Conservation (phyloP, 1,140 invertebrate species). For the Aplysia californica region DNA sequence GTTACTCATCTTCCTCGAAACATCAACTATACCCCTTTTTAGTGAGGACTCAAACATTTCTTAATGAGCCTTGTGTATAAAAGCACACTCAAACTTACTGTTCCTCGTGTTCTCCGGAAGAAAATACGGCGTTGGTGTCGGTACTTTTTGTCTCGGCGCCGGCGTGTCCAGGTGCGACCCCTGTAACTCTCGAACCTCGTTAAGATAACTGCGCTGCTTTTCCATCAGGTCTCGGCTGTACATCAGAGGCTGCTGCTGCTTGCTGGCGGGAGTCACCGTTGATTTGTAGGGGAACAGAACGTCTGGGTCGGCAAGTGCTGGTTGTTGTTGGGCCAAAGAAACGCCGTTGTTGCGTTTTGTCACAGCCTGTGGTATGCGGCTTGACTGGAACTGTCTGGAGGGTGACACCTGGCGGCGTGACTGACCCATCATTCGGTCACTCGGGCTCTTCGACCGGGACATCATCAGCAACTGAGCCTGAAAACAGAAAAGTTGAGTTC, state of each 20-base stretch:
- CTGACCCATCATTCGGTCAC: background rate
- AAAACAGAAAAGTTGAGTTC: background rate
- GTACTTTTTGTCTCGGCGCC: slow-evolving; percentile 37
- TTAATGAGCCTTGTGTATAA: too few relatives aligned
- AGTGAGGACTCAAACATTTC: too few relatives aligned
- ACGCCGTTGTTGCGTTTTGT: too few relatives aligned
- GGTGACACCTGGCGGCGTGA: background rate
- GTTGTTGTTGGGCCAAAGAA: too few relatives aligned
- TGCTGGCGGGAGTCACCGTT: background rate
- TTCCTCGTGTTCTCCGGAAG: slow-evolving; percentile 18
- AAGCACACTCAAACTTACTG: slow-evolving; percentile 11
- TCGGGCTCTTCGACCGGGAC: background rate
- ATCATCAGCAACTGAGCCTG: slow-evolving; percentile 22
- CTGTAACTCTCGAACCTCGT: slow-evolving; percentile 21
- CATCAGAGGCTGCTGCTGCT: background rate
- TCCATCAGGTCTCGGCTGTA: background rate
- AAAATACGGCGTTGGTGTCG: slow-evolving; percentile 37
- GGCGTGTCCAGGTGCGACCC: slow-evolving; percentile 41
- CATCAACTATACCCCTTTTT: too few relatives aligned
- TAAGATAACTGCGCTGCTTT: slow-evolving; percentile 22
- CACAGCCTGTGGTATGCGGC: background rate
- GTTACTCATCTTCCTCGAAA: too few relatives aligned
- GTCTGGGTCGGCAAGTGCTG: too few relatives aligned
- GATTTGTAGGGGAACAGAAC: background rate
- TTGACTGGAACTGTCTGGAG: background rate